These are phyloP conservation scores for Doris montereyensis DNA, from an alignment of 2,888 invertebrate genomes.

Conservation along the genomic window DNA sequence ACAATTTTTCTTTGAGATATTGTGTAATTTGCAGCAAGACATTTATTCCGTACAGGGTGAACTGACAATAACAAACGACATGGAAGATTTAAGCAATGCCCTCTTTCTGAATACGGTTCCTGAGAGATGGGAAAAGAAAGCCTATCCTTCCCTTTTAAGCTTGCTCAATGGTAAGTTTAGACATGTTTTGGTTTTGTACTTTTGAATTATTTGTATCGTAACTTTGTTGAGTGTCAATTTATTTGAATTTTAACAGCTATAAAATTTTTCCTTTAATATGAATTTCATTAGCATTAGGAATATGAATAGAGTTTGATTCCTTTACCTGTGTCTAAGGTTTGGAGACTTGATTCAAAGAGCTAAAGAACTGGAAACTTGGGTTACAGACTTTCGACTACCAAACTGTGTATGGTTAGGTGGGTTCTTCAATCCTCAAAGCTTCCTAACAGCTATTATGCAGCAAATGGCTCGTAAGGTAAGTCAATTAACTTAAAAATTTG, in stretches of 20 bases:
- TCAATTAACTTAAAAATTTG: neutral
- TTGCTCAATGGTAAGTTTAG: constrained; percentile 95
- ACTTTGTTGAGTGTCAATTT: too few species aligned
- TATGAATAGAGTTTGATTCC: too few species aligned
- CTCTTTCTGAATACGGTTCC: constrained; percentile 91
- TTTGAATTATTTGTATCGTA: too few species aligned
- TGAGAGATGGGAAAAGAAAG: constrained; percentile 86
- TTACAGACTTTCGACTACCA: constrained; percentile 89
- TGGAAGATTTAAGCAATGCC: constrained; percentile 94
- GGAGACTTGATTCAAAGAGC: constrained; percentile 89
- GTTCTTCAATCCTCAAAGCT: constrained; percentile 96
- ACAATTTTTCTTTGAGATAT: neutral
- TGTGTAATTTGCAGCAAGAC: neutral
- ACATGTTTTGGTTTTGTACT: too few species aligned
- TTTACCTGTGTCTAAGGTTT: too few species aligned
- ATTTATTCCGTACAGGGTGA: constrained; percentile 81
- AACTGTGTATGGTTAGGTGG: constrained; percentile 94
- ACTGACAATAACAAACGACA: constrained; percentile 94
- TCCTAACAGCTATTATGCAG: constrained; percentile 98
- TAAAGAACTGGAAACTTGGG: constrained; percentile 88
- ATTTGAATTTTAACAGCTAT: too few species aligned
- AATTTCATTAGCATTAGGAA: too few species aligned
- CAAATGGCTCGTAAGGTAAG: constrained; percentile 74
- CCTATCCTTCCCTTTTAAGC: constrained; percentile 92
- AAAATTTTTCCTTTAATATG: too few species aligned